Conservation (phyloP, 2,797 vertebrate species). For the Sciurus vulgaris region DNA sequence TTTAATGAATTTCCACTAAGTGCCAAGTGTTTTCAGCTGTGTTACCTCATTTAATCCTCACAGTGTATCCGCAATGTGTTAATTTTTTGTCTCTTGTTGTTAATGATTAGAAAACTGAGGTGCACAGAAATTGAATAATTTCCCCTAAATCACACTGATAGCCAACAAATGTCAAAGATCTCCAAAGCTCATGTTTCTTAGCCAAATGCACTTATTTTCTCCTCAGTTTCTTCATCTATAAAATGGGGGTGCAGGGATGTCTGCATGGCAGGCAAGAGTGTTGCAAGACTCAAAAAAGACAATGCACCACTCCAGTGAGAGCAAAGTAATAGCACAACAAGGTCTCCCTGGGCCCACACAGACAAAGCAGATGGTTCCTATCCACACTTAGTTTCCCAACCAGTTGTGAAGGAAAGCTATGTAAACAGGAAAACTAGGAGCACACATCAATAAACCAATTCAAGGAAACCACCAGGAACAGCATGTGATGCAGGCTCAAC, state of each 20-base stretch:
- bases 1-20: background rate
- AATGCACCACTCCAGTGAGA: background rate
- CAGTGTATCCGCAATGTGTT: background rate
- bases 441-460: constrained; percentile 36
- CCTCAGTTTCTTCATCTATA: background rate
- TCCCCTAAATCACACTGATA: background rate
- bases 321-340: background rate
- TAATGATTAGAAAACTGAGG: constrained; percentile 50
- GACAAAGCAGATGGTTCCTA: constrained; percentile 63
- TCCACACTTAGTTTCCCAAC: constrained; percentile 6
- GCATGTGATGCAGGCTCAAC: background rate
- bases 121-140: constrained; percentile 34
- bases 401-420: constrained; percentile 66
- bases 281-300: background rate
- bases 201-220: background rate
- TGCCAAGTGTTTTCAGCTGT: constrained; percentile 17
- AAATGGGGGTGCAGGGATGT: background rate
- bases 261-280: background rate
- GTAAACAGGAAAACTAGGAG: constrained; percentile 66
- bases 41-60: background rate
- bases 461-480: constrained; percentile 22
- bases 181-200: constrained; percentile 7
- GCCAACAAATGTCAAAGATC: background rate
- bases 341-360: background rate
- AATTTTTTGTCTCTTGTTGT: constrained; percentile 50